These are phyloP conservation scores for Nematostella vectensis DNA, from an alignment of 92 coral and sea anemone genomes.

Conservation along the genomic window DNA sequence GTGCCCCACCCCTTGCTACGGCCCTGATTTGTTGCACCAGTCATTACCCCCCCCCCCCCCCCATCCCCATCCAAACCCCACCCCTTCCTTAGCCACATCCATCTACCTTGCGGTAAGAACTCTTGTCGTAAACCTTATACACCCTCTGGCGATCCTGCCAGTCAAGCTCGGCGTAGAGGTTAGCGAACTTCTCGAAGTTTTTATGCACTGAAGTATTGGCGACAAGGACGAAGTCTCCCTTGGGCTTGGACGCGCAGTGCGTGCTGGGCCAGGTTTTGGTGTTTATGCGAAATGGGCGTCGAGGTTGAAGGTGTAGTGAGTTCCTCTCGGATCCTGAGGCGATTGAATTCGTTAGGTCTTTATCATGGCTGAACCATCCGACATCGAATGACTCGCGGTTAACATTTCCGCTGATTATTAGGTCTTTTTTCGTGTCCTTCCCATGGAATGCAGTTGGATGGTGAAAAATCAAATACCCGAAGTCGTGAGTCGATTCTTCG, in stretches of 20 bases:
- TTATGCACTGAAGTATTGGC: conserved; percentile 9
- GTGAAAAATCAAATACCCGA: conserved; percentile 47
- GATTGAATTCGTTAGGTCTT: conserved; percentile 19
- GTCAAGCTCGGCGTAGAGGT: conserved; percentile 28
- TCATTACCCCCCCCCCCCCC: too few species aligned
- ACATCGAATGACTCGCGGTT: conserved; percentile 25
- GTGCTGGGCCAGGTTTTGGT: conserved; percentile 29
- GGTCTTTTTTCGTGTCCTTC: conserved; percentile 7
- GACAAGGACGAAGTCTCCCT: conserved; percentile 20
- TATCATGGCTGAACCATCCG: conserved; percentile 31
- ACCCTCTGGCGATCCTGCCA: conserved; percentile 16
- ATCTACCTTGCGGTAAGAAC: conserved; percentile 10
- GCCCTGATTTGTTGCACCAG: too few species aligned
- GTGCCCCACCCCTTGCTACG: too few species aligned
- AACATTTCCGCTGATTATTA: conserved; percentile 47
- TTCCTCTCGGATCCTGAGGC: conserved; percentile 3
- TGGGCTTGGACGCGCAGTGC: conserved; percentile 32
- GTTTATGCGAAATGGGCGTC: conserved; percentile 47
- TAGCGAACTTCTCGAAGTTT: conserved; percentile 25
- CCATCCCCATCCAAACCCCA: too few species aligned
- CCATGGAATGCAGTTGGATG: conserved; percentile 39
- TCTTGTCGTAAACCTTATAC: conserved; percentile 49
- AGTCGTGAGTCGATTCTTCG: conserved; percentile 32
- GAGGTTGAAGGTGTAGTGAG: conserved; percentile 28
- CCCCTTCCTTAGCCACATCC: too few species aligned